A percentile compares a stretch with the other conserved stretches of the same genome.
phyloP scores from a whole-genome alignment of 2,797 vertebrate species.

The Peromyscus melanophrys region DNA sequence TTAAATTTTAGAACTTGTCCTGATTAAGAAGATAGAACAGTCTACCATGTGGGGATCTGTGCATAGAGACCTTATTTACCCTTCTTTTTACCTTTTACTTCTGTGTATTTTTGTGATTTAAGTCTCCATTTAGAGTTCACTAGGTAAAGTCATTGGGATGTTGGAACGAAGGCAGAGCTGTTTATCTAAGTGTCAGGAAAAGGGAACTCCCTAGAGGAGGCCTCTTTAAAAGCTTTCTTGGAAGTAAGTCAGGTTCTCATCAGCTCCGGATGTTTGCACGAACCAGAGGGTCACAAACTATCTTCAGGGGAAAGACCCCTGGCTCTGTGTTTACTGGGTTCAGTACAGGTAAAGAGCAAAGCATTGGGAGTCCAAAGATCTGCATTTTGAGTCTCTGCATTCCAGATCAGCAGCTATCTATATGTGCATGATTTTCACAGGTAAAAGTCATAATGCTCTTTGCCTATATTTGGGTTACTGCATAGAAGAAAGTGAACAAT shows the following conservation, averaged over 20 bases:
- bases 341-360: background rate
- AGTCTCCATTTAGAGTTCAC: background rate
- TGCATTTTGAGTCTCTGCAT: background rate
- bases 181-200: background rate
- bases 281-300: too few species aligned
- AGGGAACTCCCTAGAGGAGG: background rate
- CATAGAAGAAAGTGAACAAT: background rate
- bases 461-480: background rate
- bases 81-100: background rate
- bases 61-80: background rate
- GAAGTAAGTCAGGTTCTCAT: slow-evolving; percentile 9
- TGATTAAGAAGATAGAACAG: background rate
- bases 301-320: background rate
- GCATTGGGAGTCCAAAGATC: background rate
- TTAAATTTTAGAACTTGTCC: background rate
- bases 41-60: background rate
- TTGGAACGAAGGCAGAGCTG: background rate
- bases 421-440: background rate
- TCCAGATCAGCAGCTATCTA: background rate
- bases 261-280: background rate
- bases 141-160: slow-evolving; percentile 13
- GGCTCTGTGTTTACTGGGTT: background rate
- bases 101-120: slow-evolving; percentile 13
- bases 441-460: background rate
- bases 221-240: slow-evolving; percentile 39